Conservation (phyloP, 1,140 invertebrate genomes). For the Wasmannia auropunctata region DNA sequence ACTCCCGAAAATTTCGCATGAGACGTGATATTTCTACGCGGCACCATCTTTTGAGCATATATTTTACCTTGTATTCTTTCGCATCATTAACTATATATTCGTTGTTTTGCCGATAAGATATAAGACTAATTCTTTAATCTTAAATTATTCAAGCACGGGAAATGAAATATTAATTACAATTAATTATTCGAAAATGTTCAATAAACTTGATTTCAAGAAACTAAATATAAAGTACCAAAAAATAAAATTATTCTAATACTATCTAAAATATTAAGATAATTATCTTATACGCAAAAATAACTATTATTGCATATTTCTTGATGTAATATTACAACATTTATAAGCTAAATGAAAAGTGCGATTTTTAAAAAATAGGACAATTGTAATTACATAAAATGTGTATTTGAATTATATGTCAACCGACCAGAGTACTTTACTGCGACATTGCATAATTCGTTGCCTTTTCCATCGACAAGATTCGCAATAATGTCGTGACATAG, state of each 20-base stretch:
- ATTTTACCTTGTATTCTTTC: neutral
- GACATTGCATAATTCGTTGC: conserved; percentile 20
- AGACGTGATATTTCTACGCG: neutral
- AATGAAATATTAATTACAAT: neutral
- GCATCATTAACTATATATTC: neutral
- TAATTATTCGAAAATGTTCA: neutral
- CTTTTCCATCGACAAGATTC: neutral
- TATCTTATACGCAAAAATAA: neutral
- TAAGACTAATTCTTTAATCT: neutral
- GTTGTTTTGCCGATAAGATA: neutral
- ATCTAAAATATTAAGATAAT: neutral
- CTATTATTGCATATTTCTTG: neutral
- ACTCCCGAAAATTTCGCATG: neutral
- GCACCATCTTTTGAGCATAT: conserved; percentile 41
- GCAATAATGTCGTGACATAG: conserved; percentile 4
- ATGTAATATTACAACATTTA: neutral
- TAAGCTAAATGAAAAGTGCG: neutral
- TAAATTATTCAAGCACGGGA: neutral
- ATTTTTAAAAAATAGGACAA: neutral
- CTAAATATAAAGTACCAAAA: neutral
- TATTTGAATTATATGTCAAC: neutral
- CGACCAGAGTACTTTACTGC: too few relatives aligned
- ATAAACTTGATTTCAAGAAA: neutral
- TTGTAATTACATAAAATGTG: neutral
- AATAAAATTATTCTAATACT: neutral